Evolutionary conservation across 2,888 invertebrate genomes (phyloP).

Genomic region (Oligia latruncula): DNA sequence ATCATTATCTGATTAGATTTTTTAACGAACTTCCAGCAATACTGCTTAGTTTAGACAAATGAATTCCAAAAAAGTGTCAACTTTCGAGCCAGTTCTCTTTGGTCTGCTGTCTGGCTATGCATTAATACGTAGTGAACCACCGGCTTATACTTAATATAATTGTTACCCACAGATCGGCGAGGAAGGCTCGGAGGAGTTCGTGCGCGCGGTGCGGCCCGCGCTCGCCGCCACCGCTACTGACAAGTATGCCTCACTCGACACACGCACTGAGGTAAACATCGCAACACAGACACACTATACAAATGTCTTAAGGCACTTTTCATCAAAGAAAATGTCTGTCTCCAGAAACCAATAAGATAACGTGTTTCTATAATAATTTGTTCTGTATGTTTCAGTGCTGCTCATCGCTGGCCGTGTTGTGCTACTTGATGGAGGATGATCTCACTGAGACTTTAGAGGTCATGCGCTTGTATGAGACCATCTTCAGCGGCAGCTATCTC

Average conservation of each 20-base stretch:
- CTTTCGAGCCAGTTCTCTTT: background rate
- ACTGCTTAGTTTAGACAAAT: background rate
- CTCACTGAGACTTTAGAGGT: constrained; percentile 93
- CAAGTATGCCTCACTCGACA: constrained; percentile 92
- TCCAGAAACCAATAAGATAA: too few relatives aligned
- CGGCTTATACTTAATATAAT: background rate
- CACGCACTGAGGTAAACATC: constrained; percentile 95
- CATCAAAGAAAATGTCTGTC: too few relatives aligned
- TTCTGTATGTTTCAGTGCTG: too few relatives aligned
- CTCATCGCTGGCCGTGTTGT: too few relatives aligned
- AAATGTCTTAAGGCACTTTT: too few relatives aligned
- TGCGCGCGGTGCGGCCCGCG: constrained; percentile 93
- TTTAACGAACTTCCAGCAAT: too few relatives aligned
- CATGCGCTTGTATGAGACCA: too few relatives aligned
- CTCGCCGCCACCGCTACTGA: constrained; percentile 93
- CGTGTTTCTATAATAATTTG: too few relatives aligned
- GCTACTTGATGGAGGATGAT: constrained; percentile 94
- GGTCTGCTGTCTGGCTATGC: background rate
- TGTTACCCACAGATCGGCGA: constrained; percentile 82
- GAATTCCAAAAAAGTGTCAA: background rate
- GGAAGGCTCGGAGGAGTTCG: constrained; percentile 92
- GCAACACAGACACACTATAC: too few relatives aligned
- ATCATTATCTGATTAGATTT: too few relatives aligned
- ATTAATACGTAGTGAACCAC: too few relatives aligned
- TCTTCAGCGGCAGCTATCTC: too few relatives aligned